phyloP scores from a whole-genome alignment of 1,140 invertebrate genomes.

The Drosophila jambulina region DNA sequence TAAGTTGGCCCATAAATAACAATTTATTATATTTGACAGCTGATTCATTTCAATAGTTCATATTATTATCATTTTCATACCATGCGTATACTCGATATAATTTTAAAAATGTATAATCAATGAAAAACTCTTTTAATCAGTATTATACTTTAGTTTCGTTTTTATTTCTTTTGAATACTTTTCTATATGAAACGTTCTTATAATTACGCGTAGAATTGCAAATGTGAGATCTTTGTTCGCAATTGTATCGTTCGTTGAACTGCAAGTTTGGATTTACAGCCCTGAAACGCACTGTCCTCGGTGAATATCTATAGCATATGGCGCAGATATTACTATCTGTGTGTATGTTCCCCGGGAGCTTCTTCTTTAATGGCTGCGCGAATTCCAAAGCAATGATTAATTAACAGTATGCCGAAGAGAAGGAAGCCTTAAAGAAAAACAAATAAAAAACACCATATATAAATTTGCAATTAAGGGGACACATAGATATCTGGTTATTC shows the following conservation, averaged over 20 bases:
- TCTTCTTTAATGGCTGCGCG: constrained; percentile 68
- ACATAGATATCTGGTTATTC: constrained; percentile 9
- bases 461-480: constrained; percentile 53
- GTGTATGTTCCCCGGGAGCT: constrained; percentile 36
- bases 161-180: not conserved
- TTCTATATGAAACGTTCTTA: not conserved
- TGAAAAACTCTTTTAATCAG: not conserved
- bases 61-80: not conserved
- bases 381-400: constrained; percentile 81
- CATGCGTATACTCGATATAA: not conserved
- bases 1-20: not conserved
- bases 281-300: constrained; percentile 31
- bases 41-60: constrained; percentile 15
- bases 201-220: not conserved
- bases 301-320: constrained; percentile 60
- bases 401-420: constrained; percentile 58
- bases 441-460: constrained; percentile 37
- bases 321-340: constrained; percentile 73
- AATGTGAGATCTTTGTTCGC: constrained; percentile 8
- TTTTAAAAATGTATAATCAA: not conserved
- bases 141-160: too few species aligned
- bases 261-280: constrained; percentile 17
- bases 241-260: constrained; percentile 34
- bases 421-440: constrained; percentile 57
- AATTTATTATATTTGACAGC: constrained; percentile 28